Evolutionary conservation across 2,797 vertebrate species (phyloP).

Genomic region (Hoplostethus atlanticus): DNA sequence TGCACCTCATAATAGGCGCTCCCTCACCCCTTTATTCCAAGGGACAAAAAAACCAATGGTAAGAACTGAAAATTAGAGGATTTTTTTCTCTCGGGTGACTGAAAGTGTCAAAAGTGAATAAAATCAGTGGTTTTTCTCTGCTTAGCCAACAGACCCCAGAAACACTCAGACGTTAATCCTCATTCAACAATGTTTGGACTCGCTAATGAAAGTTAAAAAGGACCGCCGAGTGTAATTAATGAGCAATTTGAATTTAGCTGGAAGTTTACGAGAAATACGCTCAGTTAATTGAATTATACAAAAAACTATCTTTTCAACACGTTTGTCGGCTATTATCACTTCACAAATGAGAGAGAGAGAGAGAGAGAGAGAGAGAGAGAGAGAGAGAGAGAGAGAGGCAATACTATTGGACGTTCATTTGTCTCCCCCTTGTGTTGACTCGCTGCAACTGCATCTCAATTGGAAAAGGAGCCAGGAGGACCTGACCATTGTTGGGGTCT

Average conservation of each 20-base stretch:
- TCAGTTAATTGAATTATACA: constrained; percentile 34
- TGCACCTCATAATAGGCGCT: not conserved
- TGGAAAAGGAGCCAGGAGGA: not conserved
- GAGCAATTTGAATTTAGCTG: constrained; percentile 21
- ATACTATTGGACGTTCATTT: constrained; percentile 50
- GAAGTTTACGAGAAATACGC: constrained; percentile 19
- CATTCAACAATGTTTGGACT: constrained; percentile 25
- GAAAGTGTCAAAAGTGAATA: constrained; percentile 17
- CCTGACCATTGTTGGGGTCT: too few relatives aligned
- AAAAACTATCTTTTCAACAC: constrained; percentile 26
- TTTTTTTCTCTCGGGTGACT: constrained; percentile 1
- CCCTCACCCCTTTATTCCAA: not conserved
- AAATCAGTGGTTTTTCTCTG: constrained; percentile 31
- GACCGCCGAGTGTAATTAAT: constrained; percentile 35
- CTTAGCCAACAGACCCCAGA: constrained; percentile 19
- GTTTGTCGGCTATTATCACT: constrained; percentile 30
- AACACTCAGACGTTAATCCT: constrained; percentile 11
- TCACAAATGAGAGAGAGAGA: constrained; percentile 12
- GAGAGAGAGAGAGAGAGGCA: not conserved
- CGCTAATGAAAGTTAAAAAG: constrained; percentile 21
- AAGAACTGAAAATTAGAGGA: constrained; percentile 7
- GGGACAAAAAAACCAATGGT: not conserved
- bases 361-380: not conserved
- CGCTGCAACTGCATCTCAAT: not conserved
- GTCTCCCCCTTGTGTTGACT: constrained; percentile 47